Conservation (phyloP, 2,113 vertebrate genomes). For the Puntigrus tetrazona region DNA sequence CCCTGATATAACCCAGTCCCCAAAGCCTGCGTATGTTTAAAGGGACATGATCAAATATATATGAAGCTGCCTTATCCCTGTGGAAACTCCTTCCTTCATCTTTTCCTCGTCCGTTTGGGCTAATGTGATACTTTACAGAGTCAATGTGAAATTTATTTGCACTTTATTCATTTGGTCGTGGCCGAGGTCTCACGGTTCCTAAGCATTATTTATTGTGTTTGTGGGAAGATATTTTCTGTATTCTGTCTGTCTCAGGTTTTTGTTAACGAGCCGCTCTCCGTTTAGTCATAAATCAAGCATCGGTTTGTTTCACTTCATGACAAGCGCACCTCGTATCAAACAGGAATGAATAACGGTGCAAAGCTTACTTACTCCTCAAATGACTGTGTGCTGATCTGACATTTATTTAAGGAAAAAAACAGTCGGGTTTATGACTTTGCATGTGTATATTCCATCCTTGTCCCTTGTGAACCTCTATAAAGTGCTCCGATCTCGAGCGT, state of each 20-base stretch:
- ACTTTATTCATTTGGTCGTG: slow-evolving; percentile 40
- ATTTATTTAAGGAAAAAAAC: background rate
- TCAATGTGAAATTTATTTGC: slow-evolving; percentile 10
- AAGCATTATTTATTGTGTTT: slow-evolving; percentile 23
- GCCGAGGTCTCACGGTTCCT: slow-evolving; percentile 20
- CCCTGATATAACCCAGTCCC: slow-evolving; percentile 67
- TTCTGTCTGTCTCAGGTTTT: background rate
- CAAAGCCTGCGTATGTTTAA: slow-evolving; percentile 67
- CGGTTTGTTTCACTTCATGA: background rate
- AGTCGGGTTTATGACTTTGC: slow-evolving; percentile 6
- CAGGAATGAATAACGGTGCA: background rate
- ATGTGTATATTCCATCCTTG: slow-evolving; percentile 17
- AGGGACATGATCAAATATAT: slow-evolving; percentile 67
- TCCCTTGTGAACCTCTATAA: slow-evolving; percentile 26
- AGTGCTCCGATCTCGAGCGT: background rate
- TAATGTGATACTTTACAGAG: slow-evolving; percentile 46
- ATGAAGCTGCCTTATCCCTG: slow-evolving; percentile 76
- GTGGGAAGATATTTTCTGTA: slow-evolving; percentile 9
- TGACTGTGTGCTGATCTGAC: slow-evolving; percentile 14
- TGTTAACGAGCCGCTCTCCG: background rate
- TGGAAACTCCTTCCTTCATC: slow-evolving; percentile 47
- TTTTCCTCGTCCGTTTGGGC: slow-evolving; percentile 46
- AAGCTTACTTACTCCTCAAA: background rate
- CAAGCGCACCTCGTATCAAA: background rate
- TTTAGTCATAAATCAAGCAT: slow-evolving; percentile 6